These are phyloP conservation scores for Ooceraea biroi DNA, from an alignment of 1,140 invertebrate genomes.

Conservation along the genomic window DNA sequence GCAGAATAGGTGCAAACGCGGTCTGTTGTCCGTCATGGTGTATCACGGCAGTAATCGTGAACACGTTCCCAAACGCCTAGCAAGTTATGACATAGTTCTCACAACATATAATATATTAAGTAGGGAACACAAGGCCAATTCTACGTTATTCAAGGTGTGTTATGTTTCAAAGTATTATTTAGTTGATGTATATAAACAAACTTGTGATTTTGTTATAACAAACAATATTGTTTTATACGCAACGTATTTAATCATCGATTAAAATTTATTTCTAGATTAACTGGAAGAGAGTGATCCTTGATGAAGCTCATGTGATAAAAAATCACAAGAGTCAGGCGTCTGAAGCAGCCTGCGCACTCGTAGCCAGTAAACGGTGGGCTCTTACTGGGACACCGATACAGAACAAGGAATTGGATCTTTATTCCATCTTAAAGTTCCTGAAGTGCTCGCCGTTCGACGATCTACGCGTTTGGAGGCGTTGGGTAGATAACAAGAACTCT, in stretches of 20 bases:
- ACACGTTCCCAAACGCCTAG: slow-evolving; percentile 88
- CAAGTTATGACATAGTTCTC: slow-evolving; percentile 90
- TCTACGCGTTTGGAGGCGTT: slow-evolving; percentile 89
- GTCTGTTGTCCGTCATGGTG: slow-evolving; percentile 89
- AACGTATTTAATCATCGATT: not conserved
- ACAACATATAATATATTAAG: slow-evolving; percentile 92
- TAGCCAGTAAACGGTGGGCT: slow-evolving; percentile 91
- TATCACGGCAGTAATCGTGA: slow-evolving; percentile 94
- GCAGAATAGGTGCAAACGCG: slow-evolving; percentile 87
- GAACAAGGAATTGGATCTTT: slow-evolving; percentile 96
- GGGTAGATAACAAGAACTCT: slow-evolving; percentile 91
- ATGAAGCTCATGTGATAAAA: slow-evolving; percentile 97
- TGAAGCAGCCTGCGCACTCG: slow-evolving; percentile 89
- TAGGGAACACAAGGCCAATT: slow-evolving; percentile 85
- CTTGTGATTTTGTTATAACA: not conserved
- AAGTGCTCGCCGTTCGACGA: slow-evolving; percentile 95
- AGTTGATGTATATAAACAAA: not conserved
- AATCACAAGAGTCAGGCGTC: slow-evolving; percentile 94
- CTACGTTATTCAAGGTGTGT: slow-evolving; percentile 72
- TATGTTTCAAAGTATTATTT: slow-evolving; percentile 22
- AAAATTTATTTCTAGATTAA: slow-evolving; percentile 84
- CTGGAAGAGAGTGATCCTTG: slow-evolving; percentile 95
- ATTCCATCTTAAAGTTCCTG: slow-evolving; percentile 94
- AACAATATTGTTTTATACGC: not conserved
- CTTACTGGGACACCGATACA: slow-evolving; percentile 98